phyloP scores from a whole-genome alignment of 2,888 invertebrate species.

The Xanthorhoe designata region DNA sequence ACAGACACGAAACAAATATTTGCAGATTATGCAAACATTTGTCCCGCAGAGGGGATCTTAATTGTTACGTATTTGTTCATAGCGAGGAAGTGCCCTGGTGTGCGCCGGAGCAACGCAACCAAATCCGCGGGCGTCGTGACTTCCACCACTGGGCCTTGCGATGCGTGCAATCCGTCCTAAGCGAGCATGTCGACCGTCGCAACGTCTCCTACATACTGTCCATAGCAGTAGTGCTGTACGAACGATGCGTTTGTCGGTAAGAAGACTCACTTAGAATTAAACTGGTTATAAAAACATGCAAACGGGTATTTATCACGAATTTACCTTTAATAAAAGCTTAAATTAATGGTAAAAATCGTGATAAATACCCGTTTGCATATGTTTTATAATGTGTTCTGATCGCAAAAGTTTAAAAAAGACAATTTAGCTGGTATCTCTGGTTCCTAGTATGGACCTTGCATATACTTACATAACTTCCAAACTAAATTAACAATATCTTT shows the following conservation, averaged over 20 bases:
- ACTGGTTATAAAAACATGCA: no score
- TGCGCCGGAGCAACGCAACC: conserved; percentile 75
- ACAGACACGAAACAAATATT: no score
- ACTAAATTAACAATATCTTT: background rate
- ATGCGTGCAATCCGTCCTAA: conserved; percentile 61
- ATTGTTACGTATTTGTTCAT: conserved; percentile 3
- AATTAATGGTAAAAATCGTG: no score
- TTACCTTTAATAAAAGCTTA: no score
- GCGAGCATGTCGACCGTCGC: conserved; percentile 51
- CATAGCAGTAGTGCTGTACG: conserved; percentile 62
- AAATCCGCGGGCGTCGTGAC: conserved; percentile 80
- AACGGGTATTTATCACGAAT: no score
- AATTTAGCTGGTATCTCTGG: no score
- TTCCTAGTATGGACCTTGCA: no score
- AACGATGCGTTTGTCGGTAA: conserved; percentile 66
- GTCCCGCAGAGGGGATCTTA: no score
- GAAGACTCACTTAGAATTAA: no score
- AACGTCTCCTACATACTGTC: conserved; percentile 49
- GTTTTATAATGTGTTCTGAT: no score
- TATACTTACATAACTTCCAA: background rate
- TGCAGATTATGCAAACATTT: background rate
- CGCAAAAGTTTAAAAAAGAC: no score
- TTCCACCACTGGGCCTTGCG: conserved; percentile 86
- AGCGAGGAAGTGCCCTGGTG: conserved; percentile 85
- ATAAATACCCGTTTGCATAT: no score